Percentiles rank a stretch among this genome's conserved stretches.
Evolutionary conservation across 2,888 invertebrate species (phyloP).

Genomic region (Aspidapion aeneum): DNA sequence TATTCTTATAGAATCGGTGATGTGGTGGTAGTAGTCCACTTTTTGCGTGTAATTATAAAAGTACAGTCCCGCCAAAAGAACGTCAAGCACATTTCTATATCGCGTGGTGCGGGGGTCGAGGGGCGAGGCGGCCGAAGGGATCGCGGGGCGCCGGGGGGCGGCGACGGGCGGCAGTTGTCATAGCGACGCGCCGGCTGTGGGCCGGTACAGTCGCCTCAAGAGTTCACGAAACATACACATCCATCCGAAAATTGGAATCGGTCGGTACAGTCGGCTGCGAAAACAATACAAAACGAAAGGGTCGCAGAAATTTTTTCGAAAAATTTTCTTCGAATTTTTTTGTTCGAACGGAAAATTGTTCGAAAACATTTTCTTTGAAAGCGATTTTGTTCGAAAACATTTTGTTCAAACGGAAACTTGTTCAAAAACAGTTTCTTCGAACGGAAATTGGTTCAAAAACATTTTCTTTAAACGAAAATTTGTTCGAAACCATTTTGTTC

Average conservation of each 20-base stretch:
- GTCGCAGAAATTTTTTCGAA: no score
- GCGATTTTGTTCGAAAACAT: no score
- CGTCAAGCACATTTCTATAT: constrained; percentile 37
- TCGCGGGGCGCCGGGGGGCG: constrained; percentile 5
- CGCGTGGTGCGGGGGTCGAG: constrained; percentile 5
- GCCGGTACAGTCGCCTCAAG: constrained; percentile 44
- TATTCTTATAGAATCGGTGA: neutral
- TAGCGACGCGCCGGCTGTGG: constrained; percentile 46
- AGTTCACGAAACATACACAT: constrained; percentile 39
- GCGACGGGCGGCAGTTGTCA: constrained; percentile 40
- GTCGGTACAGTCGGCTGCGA: constrained; percentile 37
- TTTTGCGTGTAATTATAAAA: constrained; percentile 49
- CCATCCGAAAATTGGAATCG: constrained; percentile 36
- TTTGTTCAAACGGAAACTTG: no score
- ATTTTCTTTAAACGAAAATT: no score
- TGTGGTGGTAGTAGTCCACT: constrained; percentile 38
- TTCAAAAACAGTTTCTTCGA: no score
- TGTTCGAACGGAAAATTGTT: no score
- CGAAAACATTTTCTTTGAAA: no score
- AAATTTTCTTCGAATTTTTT: no score
- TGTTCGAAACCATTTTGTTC: no score
- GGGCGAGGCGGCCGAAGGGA: constrained; percentile 45
- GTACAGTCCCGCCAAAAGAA: constrained; percentile 47
- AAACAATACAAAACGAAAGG: no score
- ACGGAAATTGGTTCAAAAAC: no score